Percentiles rank a stretch among this genome's conserved stretches.
These are phyloP conservation scores for Bryconaethiops microstoma DNA, from an alignment of 2,797 vertebrate genomes.

Conservation along the genomic window DNA sequence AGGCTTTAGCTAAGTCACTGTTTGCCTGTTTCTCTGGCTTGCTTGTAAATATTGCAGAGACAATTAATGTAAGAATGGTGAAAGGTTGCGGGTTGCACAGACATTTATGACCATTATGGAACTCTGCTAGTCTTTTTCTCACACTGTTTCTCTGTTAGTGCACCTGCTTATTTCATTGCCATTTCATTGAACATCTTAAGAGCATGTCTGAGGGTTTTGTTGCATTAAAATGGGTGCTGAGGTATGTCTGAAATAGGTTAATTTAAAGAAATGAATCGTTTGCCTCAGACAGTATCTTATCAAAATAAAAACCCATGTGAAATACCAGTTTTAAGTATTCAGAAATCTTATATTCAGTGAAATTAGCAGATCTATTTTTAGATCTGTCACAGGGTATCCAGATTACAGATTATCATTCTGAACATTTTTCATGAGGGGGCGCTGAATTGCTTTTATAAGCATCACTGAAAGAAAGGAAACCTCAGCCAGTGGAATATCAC, in stretches of 20 bases:
- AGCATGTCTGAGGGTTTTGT: constrained; percentile 1
- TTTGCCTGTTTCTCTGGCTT: constrained; percentile 1
- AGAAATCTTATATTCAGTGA: too few species aligned
- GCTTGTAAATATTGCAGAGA: not conserved
- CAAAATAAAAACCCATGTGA: too few species aligned
- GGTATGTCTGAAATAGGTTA: not conserved
- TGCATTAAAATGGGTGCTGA: not conserved
- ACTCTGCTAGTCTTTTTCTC: not conserved
- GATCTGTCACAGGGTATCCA: too few species aligned
- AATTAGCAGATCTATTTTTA: too few species aligned
- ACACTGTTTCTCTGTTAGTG: not conserved
- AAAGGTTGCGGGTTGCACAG: not conserved
- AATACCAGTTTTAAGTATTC: too few species aligned
- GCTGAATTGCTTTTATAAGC: too few species aligned
- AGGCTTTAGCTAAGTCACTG: not conserved
- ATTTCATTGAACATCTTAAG: constrained; percentile 2
- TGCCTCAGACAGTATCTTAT: too few species aligned
- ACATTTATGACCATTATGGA: not conserved
- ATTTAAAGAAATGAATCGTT: not conserved
- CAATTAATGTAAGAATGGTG: not conserved
- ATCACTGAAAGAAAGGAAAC: too few species aligned
- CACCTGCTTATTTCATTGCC: constrained; percentile 27
- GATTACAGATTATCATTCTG: too few species aligned
- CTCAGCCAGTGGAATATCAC: too few species aligned
- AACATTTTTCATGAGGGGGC: too few species aligned